Percentiles rank a stretch among this genome's conserved stretches.
phyloP scores from a whole-genome alignment of 2,797 vertebrate genomes.

The Saxicola maurus region DNA sequence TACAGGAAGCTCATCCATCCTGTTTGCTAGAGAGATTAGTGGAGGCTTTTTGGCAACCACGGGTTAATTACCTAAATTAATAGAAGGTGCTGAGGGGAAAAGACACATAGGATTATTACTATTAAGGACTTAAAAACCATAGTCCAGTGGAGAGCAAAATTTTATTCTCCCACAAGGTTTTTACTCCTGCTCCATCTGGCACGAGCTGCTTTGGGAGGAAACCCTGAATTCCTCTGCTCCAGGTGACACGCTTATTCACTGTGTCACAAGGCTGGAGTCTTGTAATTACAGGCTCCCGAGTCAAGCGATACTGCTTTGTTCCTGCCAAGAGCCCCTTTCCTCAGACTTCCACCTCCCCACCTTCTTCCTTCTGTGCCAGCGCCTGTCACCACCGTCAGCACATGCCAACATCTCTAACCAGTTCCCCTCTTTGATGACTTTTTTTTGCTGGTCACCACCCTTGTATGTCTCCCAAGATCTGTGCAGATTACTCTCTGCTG shows the following conservation, averaged over 20 bases:
- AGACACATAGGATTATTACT: not conserved
- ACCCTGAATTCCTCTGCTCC: not conserved
- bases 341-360: constrained; percentile 11
- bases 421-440: constrained; percentile 38
- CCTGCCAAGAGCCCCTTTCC: constrained; percentile 46
- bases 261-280: constrained; percentile 19
- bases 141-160: not conserved
- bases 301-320: not conserved
- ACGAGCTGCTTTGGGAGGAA: not conserved
- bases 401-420: constrained; percentile 28
- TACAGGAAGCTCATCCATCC: not conserved
- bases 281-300: constrained; percentile 30
- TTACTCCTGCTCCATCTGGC: not conserved
- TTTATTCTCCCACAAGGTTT: not conserved
- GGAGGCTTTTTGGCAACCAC: not conserved
- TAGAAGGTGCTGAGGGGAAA: not conserved
- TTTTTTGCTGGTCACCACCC: constrained; percentile 42
- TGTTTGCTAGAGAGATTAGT: not conserved
- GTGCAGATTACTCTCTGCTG: constrained; percentile 21
- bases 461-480: constrained; percentile 37
- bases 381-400: not conserved
- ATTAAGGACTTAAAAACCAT: not conserved
- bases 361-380: constrained; percentile 1
- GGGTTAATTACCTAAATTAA: not conserved
- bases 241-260: not conserved